phyloP scores from a whole-genome alignment of 2,113 vertebrate species.

The Phaethornis superciliosus region DNA sequence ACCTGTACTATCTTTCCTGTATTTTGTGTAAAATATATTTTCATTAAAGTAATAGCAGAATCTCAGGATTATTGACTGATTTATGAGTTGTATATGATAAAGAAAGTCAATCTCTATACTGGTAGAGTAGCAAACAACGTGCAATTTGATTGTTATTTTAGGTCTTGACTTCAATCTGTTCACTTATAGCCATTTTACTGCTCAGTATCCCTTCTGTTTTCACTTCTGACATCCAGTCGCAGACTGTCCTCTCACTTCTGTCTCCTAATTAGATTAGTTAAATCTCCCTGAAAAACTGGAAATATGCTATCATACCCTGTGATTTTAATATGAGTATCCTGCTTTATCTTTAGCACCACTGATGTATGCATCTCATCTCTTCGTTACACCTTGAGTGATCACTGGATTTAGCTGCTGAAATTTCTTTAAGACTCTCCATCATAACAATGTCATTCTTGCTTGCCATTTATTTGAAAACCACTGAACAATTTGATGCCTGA shows the following conservation, averaged over 20 bases:
- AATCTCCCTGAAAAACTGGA: slow-evolving; percentile 9
- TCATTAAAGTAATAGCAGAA: background rate
- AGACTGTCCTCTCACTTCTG: background rate
- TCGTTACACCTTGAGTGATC: background rate
- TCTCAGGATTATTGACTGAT: background rate
- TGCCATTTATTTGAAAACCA: background rate
- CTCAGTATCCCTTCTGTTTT: background rate
- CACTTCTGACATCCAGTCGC: background rate
- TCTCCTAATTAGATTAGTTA: slow-evolving; percentile 8
- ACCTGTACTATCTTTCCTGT: background rate
- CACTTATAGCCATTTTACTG: background rate
- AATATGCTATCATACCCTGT: background rate
- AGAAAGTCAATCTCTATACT: background rate
- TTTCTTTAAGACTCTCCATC: background rate
- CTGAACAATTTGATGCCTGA: background rate
- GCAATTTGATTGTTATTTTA: background rate
- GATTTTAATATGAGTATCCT: slow-evolving; percentile 12
- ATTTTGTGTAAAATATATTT: background rate
- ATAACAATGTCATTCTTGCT: background rate
- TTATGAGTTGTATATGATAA: background rate
- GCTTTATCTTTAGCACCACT: background rate
- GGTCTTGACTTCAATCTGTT: background rate
- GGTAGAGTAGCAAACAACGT: background rate
- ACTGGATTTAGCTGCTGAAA: background rate
- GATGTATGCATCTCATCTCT: background rate